Evolutionary conservation across 2,113 vertebrate species (phyloP).

Genomic region (Asarcornis scutulata): DNA sequence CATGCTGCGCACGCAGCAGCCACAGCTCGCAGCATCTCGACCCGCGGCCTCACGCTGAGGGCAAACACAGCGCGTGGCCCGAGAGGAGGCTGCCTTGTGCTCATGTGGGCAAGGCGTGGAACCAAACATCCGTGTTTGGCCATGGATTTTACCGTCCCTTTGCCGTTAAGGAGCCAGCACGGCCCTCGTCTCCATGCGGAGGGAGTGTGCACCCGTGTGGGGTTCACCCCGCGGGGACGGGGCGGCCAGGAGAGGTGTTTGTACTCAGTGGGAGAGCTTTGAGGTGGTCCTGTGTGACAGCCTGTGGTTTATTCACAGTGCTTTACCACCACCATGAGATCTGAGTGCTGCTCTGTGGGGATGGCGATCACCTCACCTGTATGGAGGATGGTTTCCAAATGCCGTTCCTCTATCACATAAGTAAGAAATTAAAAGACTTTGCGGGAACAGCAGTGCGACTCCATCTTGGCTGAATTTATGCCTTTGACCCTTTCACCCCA

Average conservation of each 20-base stretch:
- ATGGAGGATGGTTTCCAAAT: not conserved
- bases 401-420: not conserved
- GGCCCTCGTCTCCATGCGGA: not conserved
- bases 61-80: not conserved
- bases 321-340: no score
- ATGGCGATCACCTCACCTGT: no score
- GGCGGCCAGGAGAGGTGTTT: no score
- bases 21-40: not conserved
- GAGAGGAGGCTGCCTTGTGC: not conserved
- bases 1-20: constrained; percentile 46
- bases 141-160: not conserved
- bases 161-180: not conserved
- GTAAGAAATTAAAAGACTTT: not conserved
- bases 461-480: constrained; percentile 7
- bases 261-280: not conserved
- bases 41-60: not conserved
- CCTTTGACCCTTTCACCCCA: constrained; percentile 38
- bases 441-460: not conserved
- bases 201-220: no score
- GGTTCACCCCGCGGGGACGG: no score
- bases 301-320: not conserved
- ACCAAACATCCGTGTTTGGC: not conserved
- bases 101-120: not conserved
- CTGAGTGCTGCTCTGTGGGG: not conserved
- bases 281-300: not conserved